Evolutionary conservation across 2,113 vertebrate species (phyloP).

Genomic region (Chinchilla lanigera): DNA sequence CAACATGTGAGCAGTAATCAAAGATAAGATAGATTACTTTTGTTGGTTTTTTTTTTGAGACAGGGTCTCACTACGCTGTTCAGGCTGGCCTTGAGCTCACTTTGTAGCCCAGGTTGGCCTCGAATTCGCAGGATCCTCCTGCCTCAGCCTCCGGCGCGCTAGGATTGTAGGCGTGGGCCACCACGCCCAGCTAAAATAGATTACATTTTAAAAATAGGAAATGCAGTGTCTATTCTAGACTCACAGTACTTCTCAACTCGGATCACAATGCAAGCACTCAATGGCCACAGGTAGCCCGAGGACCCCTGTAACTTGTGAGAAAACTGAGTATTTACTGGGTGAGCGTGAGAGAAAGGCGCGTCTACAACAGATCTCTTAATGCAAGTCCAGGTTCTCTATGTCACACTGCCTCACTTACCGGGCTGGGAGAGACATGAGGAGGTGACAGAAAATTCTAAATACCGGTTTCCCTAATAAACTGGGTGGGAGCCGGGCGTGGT

Average conservation of each 20-base stretch:
- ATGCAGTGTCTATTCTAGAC: neutral
- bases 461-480: neutral
- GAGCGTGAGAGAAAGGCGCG: neutral
- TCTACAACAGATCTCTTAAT: neutral
- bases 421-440: neutral
- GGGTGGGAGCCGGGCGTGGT: too few species aligned
- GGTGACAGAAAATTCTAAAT: neutral
- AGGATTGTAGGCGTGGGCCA: too few species aligned
- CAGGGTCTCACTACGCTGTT: too few species aligned
- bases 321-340: neutral
- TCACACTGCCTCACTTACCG: neutral
- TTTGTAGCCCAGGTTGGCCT: too few species aligned
- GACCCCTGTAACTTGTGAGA: neutral
- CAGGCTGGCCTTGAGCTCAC: too few species aligned
- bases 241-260: neutral
- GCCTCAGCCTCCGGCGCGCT: too few species aligned
- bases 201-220: neutral
- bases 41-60: too few species aligned
- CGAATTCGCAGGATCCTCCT: too few species aligned
- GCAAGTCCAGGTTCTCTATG: neutral
- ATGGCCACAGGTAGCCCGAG: neutral
- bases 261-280: neutral
- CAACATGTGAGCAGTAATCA: neutral
- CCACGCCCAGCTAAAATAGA: too few species aligned
- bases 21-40: neutral